phyloP scores from a whole-genome alignment of 2,113 vertebrate species.

The Ictalurus punctatus region DNA sequence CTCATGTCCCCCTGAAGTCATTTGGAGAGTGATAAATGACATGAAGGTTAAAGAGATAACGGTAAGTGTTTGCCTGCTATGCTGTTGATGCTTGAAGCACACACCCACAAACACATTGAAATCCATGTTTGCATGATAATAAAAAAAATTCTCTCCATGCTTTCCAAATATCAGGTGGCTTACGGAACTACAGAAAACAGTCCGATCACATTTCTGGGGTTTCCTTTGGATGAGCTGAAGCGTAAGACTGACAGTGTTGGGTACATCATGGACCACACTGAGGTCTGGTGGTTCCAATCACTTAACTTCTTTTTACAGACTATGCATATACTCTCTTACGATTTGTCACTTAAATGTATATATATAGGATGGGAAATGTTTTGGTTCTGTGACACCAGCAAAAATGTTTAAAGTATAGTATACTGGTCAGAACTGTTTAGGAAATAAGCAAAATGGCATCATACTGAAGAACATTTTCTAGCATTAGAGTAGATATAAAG shows the following conservation, averaged over 20 bases:
- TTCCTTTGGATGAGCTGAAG: slow-evolving; percentile 70
- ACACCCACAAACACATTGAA: background rate
- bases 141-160: slow-evolving; percentile 4
- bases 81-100: background rate
- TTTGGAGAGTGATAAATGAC: slow-evolving; percentile 67
- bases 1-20: slow-evolving; percentile 79
- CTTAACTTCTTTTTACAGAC: background rate
- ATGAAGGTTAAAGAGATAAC: slow-evolving; percentile 74
- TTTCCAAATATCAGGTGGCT: slow-evolving; percentile 71
- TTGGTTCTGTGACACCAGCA: background rate
- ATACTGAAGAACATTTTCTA: background rate
- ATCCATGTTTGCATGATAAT: background rate
- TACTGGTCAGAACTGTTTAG: background rate
- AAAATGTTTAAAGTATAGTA: background rate
- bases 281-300: slow-evolving; percentile 71
- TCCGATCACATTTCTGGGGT: slow-evolving; percentile 84
- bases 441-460: background rate
- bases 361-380: background rate
- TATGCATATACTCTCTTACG: background rate
- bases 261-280: slow-evolving; percentile 79
- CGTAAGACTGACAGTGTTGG: slow-evolving; percentile 78
- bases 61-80: slow-evolving; percentile 70
- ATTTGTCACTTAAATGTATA: background rate
- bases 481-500: background rate
- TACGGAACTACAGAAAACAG: slow-evolving; percentile 97